phyloP scores from a whole-genome alignment of 2,888 invertebrate species.

The Cheilosia vulpina region DNA sequence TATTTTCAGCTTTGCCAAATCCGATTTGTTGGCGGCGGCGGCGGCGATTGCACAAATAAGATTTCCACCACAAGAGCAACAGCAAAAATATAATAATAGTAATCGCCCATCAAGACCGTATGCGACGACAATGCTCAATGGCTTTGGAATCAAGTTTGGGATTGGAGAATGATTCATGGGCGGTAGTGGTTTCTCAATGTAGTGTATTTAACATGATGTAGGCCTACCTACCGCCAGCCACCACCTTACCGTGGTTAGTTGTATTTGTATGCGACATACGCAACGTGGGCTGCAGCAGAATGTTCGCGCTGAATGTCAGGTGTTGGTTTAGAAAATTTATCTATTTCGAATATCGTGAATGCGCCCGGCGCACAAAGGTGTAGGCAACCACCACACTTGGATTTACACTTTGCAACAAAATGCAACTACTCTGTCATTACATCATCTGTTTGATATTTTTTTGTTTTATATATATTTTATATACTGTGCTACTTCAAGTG shows the following conservation, averaged over 20 bases:
- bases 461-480: neutral
- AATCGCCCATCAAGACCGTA: constrained; percentile 26
- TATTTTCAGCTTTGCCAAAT: constrained; percentile 30
- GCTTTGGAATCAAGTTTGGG: constrained; percentile 52
- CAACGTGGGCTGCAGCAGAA: constrained; percentile 61
- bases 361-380: constrained; percentile 47
- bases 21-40: constrained; percentile 28
- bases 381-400: constrained; percentile 55
- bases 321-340: constrained; percentile 66
- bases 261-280: constrained; percentile 13
- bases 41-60: constrained; percentile 5
- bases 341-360: constrained; percentile 66
- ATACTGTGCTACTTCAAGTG: neutral
- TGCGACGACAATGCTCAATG: constrained; percentile 58
- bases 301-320: constrained; percentile 67
- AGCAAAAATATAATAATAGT: constrained; percentile 38
- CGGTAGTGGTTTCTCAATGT: constrained; percentile 63
- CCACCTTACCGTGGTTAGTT: constrained; percentile 36
- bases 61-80: constrained; percentile 3
- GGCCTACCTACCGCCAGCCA: constrained; percentile 48
- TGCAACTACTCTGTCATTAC: constrained; percentile 54
- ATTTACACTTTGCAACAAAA: constrained; percentile 31
- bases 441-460: constrained; percentile 53
- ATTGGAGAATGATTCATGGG: constrained; percentile 63
- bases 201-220: constrained; percentile 25